These are phyloP conservation scores for Helicoverpa assulta DNA, from an alignment of 2,888 invertebrate species.

Conservation along the genomic window DNA sequence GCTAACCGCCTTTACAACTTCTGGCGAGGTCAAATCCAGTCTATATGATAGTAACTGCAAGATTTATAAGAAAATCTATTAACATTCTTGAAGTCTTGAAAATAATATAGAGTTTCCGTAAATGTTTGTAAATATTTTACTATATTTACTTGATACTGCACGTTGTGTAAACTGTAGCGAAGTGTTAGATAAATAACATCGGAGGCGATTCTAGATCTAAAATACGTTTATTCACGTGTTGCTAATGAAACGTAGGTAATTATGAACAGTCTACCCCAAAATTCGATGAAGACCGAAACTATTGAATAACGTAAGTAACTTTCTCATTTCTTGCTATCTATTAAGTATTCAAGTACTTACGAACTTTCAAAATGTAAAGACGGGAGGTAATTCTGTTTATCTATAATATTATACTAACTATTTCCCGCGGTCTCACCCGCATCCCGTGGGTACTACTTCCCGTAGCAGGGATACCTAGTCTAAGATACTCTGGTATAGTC, in stretches of 20 bases:
- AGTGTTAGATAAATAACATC: conserved; percentile 9
- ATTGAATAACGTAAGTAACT: too few relatives aligned
- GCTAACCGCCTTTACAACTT: not conserved
- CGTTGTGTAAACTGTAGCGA: conserved; percentile 5
- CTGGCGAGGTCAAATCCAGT: conserved; percentile 4
- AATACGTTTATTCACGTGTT: not conserved
- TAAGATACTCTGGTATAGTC: too few relatives aligned
- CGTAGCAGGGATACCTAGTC: too few relatives aligned
- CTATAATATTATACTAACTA: too few relatives aligned
- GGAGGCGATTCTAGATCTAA: not conserved
- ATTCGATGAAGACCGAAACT: too few relatives aligned
- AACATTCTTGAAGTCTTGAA: conserved; percentile 18
- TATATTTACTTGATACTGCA: conserved; percentile 6
- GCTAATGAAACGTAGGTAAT: not conserved
- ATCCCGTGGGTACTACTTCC: too few relatives aligned
- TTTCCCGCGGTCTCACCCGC: too few relatives aligned
- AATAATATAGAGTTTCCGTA: conserved; percentile 12
- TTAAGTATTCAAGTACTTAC: too few relatives aligned
- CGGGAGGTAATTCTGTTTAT: too few relatives aligned
- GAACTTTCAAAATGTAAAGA: too few relatives aligned
- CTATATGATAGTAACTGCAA: not conserved
- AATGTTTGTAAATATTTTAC: conserved; percentile 30
- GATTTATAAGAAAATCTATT: conserved; percentile 24
- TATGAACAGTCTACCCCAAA: not conserved
- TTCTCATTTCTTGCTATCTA: too few relatives aligned